A percentile compares a stretch with the other conserved stretches of the same genome.
Conservation (phyloP, 1,140 invertebrate genomes). For the Drosophila kohkoa region DNA sequence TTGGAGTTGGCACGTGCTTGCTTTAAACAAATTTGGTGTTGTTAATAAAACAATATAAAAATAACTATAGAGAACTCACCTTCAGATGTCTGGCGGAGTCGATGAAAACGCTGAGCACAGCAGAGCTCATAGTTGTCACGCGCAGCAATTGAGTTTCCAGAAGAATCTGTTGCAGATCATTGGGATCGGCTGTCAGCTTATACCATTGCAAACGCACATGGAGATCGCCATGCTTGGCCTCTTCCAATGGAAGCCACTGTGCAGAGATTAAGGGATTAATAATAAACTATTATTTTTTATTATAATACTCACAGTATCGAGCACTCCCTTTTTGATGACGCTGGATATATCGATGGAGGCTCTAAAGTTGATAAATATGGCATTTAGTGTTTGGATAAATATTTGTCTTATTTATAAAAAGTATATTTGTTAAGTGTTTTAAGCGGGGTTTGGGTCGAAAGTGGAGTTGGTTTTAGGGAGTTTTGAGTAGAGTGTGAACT, state of each 20-base stretch:
- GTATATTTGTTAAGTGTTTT: slow-evolving; percentile 33
- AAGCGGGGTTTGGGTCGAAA: slow-evolving; percentile 32
- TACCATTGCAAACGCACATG: slow-evolving; percentile 96
- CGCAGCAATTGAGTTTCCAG: slow-evolving; percentile 91
- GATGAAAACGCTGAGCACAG: slow-evolving; percentile 92
- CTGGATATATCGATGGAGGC: slow-evolving; percentile 89
- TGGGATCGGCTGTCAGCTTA: slow-evolving; percentile 89
- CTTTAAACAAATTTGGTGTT: slow-evolving; percentile 77
- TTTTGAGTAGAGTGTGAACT: slow-evolving; percentile 10
- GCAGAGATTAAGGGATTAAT: slow-evolving; percentile 38
- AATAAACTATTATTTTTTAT: background rate
- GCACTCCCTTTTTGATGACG: slow-evolving; percentile 88
- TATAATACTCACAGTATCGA: slow-evolving; percentile 88
- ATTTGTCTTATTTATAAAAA: background rate
- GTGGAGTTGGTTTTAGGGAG: slow-evolving; percentile 5
- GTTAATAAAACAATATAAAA: background rate
- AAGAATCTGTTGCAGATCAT: slow-evolving; percentile 90
- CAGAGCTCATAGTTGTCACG: slow-evolving; percentile 91
- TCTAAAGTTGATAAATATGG: slow-evolving; percentile 76
- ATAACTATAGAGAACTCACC: slow-evolving; percentile 85
- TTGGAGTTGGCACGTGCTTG: slow-evolving; percentile 88
- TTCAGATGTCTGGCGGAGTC: slow-evolving; percentile 96
- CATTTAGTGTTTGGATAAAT: slow-evolving; percentile 16
- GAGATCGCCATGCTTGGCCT: slow-evolving; percentile 96
- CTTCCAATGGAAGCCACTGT: slow-evolving; percentile 96